phyloP scores from a whole-genome alignment of 2,888 invertebrate genomes.

The Galeruca laticollis region DNA sequence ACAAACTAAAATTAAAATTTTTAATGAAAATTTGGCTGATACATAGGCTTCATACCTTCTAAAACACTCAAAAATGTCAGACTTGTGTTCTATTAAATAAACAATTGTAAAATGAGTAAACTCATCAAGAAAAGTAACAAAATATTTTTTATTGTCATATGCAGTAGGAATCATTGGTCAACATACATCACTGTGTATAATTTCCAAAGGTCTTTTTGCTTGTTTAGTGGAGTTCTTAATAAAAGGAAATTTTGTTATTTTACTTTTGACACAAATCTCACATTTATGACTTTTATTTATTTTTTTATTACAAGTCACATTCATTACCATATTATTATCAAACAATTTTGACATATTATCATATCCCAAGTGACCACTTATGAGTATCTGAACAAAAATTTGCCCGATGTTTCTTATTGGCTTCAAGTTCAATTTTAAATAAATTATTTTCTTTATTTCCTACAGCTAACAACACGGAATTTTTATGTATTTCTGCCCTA shows the following conservation, averaged over 20 bases:
- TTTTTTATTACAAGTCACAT: constrained; percentile 1
- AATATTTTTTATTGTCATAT: constrained; percentile 14
- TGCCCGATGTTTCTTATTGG: neutral
- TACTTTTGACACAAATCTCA: neutral
- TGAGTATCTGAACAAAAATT: neutral
- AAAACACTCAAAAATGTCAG: constrained; percentile 8
- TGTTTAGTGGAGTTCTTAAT: neutral
- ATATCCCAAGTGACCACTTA: constrained; percentile 3
- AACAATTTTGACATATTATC: neutral
- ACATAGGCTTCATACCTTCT: constrained; percentile 5
- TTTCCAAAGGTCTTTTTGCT: constrained; percentile 1
- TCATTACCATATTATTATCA: neutral
- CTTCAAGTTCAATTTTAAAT: neutral
- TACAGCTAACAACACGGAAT: neutral
- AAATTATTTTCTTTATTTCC: neutral
- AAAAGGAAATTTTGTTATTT: constrained; percentile 13
- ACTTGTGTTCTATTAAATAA: constrained; percentile 3
- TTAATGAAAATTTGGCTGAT: constrained; percentile 8
- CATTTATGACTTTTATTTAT: neutral
- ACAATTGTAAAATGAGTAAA: constrained; percentile 13
- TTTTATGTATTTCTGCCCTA: neutral
- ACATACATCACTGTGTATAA: constrained; percentile 9
- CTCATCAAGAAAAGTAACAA: constrained; percentile 16
- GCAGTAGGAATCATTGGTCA: constrained; percentile 3
- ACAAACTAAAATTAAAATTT: constrained; percentile 8